Evolutionary conservation across 1,140 invertebrate genomes (phyloP), one percentile per base, ranked within the genome.

Genomic region (Elymnias hypermnestra): DNA sequence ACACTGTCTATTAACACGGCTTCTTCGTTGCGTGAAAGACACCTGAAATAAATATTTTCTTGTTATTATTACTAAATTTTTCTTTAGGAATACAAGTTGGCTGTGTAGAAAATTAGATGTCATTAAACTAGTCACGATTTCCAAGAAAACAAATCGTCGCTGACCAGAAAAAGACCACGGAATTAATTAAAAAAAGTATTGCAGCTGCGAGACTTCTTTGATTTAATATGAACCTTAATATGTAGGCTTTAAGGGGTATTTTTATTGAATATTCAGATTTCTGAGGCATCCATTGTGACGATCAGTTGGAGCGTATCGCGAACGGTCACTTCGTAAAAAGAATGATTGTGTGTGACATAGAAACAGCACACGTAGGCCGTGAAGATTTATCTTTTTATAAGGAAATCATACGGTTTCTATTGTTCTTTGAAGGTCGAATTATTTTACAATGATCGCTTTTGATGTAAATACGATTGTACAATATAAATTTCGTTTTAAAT

Each of bases 121-220:
- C 62, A 26, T 38, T 46, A 37, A 28, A 65, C 63, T 57, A 61
- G 40, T 58, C 61, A 63, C 46, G 53, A 57, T 51, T 72, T 55
- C 63, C 40, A 50, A 50, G 61, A 74, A 67, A 64, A 62, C 63
- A 67, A 71, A 73, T 72, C 57, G 58, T 46, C 53, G 46, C 41
- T 63, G 62, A 57, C 51, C 57, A 58, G 49, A 66, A 59, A 66
- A 71, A 75, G 65, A 67, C 43, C 61, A 55, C 45, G 55, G 64
- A 74, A 74, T 72, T 77, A 77, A 74, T 74, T 77, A 65, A 65
- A 69, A 67, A 50, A 72, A 70, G 56, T 68, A 63, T 36, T 41
- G 29, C 60, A 63, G 60, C 50, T 72, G 45, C 50, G 23, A 33
- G 17, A 13, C 18, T 42, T 51, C 35, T 21, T n/a, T 38, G 28